phyloP scores from a whole-genome alignment of 92 coral and sea anemone genomes.

The Blastomussa wellsi region DNA sequence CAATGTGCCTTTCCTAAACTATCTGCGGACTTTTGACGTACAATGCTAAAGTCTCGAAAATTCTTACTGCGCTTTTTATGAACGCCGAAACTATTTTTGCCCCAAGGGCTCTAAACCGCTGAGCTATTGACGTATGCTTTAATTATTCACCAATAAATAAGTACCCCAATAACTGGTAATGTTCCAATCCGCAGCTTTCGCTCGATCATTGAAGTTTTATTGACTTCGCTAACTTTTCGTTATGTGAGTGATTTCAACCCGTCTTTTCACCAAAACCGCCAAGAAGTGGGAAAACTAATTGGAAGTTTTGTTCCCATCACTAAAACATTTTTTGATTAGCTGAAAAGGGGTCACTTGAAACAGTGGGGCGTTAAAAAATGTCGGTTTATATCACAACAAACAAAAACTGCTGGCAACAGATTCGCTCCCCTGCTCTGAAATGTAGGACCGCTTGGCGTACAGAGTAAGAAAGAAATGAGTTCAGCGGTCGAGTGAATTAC shows the following conservation, averaged over 20 bases:
- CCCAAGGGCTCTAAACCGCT: not conserved
- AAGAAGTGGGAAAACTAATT: not conserved
- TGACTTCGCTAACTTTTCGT: not conserved
- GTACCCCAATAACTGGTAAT: not conserved
- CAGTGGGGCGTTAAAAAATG: not conserved
- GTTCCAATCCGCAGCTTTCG: not conserved
- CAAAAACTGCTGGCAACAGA: not conserved
- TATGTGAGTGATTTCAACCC: not conserved
- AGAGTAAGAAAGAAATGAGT: not conserved
- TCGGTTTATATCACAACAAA: not conserved
- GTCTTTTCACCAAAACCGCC: not conserved
- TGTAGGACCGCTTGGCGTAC: not conserved
- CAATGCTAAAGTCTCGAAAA: not conserved
- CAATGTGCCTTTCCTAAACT: not conserved
- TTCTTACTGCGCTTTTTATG: not conserved
- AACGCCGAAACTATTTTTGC: not conserved
- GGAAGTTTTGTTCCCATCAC: not conserved
- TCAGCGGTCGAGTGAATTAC: not conserved
- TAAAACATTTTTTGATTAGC: not conserved
- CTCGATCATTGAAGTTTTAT: not conserved
- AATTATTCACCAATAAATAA: not conserved
- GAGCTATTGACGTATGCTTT: not conserved
- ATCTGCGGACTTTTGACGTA: not conserved
- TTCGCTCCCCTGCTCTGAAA: not conserved
- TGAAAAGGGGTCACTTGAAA: not conserved